These are phyloP conservation scores for Platyura marginata DNA, from an alignment of 1,140 invertebrate species.

Conservation along the genomic window DNA sequence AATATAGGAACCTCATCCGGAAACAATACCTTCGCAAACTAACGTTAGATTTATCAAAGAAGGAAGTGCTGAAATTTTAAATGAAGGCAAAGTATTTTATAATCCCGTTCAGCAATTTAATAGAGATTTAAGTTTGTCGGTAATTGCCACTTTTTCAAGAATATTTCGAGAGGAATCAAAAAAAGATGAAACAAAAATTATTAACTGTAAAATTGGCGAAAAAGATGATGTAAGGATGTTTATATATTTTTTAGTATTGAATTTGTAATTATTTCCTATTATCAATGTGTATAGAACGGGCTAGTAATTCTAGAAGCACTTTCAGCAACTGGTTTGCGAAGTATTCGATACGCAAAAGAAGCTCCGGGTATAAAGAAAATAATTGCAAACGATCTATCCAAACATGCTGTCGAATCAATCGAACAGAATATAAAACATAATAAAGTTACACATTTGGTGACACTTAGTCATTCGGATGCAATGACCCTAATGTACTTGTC, in stretches of 20 bases:
- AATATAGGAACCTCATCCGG: too few species aligned
- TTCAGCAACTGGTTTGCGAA: slow-evolving; percentile 85
- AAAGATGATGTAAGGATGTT: not conserved
- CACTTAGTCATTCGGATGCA: slow-evolving; percentile 60
- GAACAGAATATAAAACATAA: slow-evolving; percentile 67
- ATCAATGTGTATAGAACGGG: slow-evolving; percentile 29
- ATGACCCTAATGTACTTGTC: slow-evolving; percentile 73
- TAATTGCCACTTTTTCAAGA: slow-evolving; percentile 36
- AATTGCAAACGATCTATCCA: slow-evolving; percentile 88
- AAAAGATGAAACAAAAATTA: slow-evolving; percentile 10
- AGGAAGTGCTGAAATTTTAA: slow-evolving; percentile 17
- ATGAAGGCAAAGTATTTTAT: slow-evolving; percentile 66
- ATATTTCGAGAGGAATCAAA: slow-evolving; percentile 16
- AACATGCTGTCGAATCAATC: slow-evolving; percentile 71
- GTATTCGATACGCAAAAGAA: slow-evolving; percentile 93
- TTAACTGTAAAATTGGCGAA: slow-evolving; percentile 3
- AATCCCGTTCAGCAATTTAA: slow-evolving; percentile 98
- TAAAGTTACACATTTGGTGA: slow-evolving; percentile 52
- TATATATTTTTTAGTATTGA: not conserved
- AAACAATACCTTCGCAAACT: too few species aligned
- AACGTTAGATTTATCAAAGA: too few species aligned
- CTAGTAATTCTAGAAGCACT: slow-evolving; percentile 79
- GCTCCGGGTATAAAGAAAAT: slow-evolving; percentile 63
- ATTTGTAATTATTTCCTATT: not conserved
- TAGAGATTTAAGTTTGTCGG: slow-evolving; percentile 69